Percentiles rank a stretch among this genome's conserved stretches.
Evolutionary conservation across 2,888 invertebrate genomes (phyloP).

Genomic region (Polylopha cassiicola): DNA sequence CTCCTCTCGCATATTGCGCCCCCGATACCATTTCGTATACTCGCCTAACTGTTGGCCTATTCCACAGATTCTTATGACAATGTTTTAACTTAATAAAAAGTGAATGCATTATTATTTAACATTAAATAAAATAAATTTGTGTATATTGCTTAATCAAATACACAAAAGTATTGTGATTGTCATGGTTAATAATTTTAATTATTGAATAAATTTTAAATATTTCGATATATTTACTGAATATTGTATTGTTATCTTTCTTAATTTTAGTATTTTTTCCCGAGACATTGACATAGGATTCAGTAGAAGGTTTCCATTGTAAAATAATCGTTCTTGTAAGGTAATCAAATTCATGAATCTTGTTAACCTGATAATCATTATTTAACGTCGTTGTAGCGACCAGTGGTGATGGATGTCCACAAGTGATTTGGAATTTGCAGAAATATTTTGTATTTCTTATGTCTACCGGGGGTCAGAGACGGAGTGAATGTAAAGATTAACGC

Average conservation of each 20-base stretch:
- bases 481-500: constrained; percentile 49
- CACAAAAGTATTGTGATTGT: constrained; percentile 1
- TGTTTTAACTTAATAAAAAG: neutral
- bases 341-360: constrained; percentile 23
- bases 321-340: too few species aligned
- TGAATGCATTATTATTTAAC: too few species aligned
- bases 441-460: constrained; percentile 17
- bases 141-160: too few species aligned
- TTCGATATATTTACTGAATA: too few species aligned
- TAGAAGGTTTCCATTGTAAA: too few species aligned
- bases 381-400: constrained; percentile 29
- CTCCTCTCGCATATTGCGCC: constrained; percentile 35
- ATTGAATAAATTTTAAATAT: too few species aligned
- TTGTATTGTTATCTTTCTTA: neutral
- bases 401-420: constrained; percentile 24
- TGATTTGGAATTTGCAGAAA: constrained; percentile 20
- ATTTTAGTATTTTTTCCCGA: neutral
- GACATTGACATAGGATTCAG: too few species aligned
- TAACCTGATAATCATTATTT: constrained; percentile 23
- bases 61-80: constrained; percentile 3
- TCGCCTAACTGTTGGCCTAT: neutral
- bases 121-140: too few species aligned
- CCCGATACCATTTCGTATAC: constrained; percentile 1
- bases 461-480: constrained; percentile 37
- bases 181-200: neutral